Conservation (phyloP, 2,797 vertebrate species). For the Eulemur albifrons region DNA sequence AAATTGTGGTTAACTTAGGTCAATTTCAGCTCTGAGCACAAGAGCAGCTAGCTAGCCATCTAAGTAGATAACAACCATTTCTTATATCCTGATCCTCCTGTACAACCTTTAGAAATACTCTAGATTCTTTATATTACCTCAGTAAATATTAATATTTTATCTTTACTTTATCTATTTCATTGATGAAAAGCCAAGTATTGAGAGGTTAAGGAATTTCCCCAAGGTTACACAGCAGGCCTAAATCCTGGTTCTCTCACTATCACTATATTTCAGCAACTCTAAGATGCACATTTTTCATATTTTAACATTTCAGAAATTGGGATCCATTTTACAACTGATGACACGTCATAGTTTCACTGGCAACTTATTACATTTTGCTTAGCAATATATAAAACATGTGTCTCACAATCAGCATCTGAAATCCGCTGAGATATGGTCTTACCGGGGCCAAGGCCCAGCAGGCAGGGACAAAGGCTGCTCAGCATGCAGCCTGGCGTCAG, state of each 20-base stretch:
- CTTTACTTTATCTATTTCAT: not conserved
- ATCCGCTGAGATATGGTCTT: not conserved
- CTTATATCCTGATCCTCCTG: not conserved
- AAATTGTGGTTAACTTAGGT: not conserved
- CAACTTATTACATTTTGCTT: not conserved
- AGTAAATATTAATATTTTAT: not conserved
- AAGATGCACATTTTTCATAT: not conserved
- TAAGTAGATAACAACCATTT: not conserved
- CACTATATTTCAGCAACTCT: not conserved
- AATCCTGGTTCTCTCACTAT: not conserved
- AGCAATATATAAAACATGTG: not conserved
- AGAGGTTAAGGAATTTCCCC: not conserved
- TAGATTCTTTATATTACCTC: not conserved
- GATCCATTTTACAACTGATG: not conserved
- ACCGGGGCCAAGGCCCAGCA: not conserved
- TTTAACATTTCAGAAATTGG: constrained; percentile 6
- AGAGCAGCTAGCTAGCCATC: not conserved
- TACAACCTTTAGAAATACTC: not conserved
- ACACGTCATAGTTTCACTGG: not conserved
- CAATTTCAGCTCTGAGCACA: not conserved
- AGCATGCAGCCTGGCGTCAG: not conserved
- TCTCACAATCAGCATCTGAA: not conserved
- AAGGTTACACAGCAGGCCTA: not conserved
- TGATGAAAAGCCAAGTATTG: not conserved
- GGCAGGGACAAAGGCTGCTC: not conserved